Evolutionary conservation across 2,888 invertebrate species (phyloP).

Genomic region (Lumbricus terrestris): DNA sequence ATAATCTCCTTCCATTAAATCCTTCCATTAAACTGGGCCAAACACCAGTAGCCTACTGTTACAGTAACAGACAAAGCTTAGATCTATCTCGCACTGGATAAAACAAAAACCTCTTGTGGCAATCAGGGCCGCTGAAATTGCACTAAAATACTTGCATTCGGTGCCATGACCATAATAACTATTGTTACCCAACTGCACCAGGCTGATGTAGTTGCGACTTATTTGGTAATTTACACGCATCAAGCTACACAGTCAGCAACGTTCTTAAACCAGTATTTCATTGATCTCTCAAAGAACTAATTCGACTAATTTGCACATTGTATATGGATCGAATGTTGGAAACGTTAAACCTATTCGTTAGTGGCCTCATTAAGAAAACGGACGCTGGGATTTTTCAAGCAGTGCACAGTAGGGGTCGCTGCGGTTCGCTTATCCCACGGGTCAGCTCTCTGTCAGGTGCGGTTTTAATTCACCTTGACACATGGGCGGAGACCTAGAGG

Average conservation of each 20-base stretch:
- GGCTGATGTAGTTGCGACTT: too few relatives aligned
- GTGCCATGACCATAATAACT: too few relatives aligned
- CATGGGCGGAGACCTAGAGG: too few relatives aligned
- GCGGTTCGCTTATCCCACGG: background rate
- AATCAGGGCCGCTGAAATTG: background rate
- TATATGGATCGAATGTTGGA: background rate
- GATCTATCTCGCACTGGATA: background rate
- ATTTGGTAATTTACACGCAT: background rate
- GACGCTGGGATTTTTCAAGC: background rate
- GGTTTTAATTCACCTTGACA: background rate
- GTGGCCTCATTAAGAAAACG: background rate
- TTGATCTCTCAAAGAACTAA: background rate
- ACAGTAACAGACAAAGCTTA: background rate
- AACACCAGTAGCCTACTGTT: too few relatives aligned
- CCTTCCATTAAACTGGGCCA: background rate
- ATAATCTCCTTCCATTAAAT: background rate
- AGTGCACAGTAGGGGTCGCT: background rate
- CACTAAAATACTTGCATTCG: background rate
- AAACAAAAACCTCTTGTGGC: background rate
- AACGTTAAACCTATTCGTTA: background rate
- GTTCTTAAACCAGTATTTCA: background rate
- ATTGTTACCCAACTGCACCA: too few relatives aligned
- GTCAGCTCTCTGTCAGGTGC: background rate
- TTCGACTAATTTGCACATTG: background rate
- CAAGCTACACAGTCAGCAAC: background rate